These are phyloP conservation scores for Limanda limanda DNA, from an alignment of 2,113 vertebrate genomes.

Conservation along the genomic window DNA sequence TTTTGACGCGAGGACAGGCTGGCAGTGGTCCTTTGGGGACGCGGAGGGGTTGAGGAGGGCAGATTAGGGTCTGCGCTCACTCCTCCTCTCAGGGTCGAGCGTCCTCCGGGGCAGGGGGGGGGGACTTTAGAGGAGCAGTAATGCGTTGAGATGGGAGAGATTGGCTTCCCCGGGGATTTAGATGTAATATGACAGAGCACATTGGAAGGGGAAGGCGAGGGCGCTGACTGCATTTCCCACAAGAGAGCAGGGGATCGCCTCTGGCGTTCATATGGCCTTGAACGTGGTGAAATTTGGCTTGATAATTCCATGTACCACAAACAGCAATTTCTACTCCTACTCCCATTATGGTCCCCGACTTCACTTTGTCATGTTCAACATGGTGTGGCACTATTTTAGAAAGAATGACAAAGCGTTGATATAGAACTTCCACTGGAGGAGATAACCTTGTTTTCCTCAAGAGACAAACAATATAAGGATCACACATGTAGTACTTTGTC, in stretches of 20 bases:
- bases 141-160: conserved; percentile 66
- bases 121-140: conserved; percentile 52
- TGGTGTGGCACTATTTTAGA: not conserved
- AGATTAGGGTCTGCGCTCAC: conserved; percentile 51
- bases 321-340: not conserved
- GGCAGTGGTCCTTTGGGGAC: conserved; percentile 61
- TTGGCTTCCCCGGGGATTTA: conserved; percentile 46
- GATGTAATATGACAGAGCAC: conserved; percentile 71
- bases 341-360: not conserved
- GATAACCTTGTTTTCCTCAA: not conserved
- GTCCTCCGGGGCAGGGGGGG: conserved; percentile 43
- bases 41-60: conserved; percentile 47
- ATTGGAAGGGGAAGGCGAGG: conserved; percentile 29
- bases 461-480: not conserved
- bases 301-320: conserved; percentile 26
- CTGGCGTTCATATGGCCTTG: conserved; percentile 19
- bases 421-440: not conserved
- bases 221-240: conserved; percentile 22
- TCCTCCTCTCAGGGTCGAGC: conserved; percentile 54
- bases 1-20: conserved; percentile 61
- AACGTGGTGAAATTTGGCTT: conserved; percentile 34
- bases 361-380: conserved; percentile 15
- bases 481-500: not conserved
- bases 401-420: not conserved
- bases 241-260: conserved; percentile 31